Base-by-base conservation (phyloP, 2,797 vertebrate species). In the Schizopygopsis pylzovi region DNA sequence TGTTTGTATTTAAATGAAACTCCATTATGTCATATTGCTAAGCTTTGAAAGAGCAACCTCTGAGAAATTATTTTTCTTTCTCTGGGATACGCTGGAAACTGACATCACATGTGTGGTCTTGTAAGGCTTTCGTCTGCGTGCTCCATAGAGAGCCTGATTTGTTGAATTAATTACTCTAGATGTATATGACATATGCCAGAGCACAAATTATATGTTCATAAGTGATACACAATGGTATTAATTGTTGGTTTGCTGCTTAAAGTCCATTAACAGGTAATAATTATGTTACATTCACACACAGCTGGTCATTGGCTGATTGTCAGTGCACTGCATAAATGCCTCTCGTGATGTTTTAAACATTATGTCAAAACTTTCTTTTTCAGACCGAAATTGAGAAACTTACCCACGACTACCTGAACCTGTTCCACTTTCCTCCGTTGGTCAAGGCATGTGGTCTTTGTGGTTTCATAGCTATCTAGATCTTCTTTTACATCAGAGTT, bases 311-410 rank as follows among this genome's bases (percentile, higher is more conserved):
- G 78, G 65, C 37, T 82, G 61, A 28, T 45, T 78, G 61, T 71
- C 68, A 47, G 41, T 56, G 39, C 15, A 4, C 72, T 82, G 22
- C 59, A 71, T 81, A 63, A 77, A 78, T 67, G 52, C 45, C 65
- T 52, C 41, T 65, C 6, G 11, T 15, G 68, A 49, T 81, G 49
- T 79, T 52, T 83, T 61, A 79, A 85, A 63, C 75, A 78, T 73
- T 52, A n/a, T 43, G 67, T 45, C 59, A 67, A 72, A 85, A 37
- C 49, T 71, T 89, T 0, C 70, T 87, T 91, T 82, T 90, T 86
- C 94, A 99, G 98, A 95, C 92, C 83, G 97, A 97, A 93, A 99
- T 99, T 85, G 97, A 98, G 95, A 99, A 98, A 92, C 93, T 99
- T 89, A 96, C 95, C 61, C 94, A 97, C 10, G 97, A 99, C 93